Evolutionary conservation across 2,888 invertebrate species (phyloP).

Genomic region (Urechis unicinctus): DNA sequence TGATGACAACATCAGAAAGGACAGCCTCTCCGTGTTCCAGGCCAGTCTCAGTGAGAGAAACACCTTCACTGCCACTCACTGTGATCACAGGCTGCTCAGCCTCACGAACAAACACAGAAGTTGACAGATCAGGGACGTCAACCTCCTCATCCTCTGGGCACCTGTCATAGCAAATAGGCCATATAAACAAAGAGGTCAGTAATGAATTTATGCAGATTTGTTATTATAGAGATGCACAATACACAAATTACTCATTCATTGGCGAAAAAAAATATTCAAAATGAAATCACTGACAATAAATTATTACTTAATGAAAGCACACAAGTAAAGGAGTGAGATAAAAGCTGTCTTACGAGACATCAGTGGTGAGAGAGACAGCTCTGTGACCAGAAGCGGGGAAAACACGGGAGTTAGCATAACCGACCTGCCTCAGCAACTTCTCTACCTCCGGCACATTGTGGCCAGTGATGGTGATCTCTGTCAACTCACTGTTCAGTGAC

Average conservation of each 20-base stretch:
- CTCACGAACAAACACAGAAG: slow-evolving; percentile 80
- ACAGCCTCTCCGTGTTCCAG: slow-evolving; percentile 64
- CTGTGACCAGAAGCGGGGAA: slow-evolving; percentile 93
- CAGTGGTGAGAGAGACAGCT: slow-evolving; percentile 74
- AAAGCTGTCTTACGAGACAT: slow-evolving; percentile 62
- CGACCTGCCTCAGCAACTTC: slow-evolving; percentile 61
- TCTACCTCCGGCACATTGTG: slow-evolving; percentile 86
- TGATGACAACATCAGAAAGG: not conserved
- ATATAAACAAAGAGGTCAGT: not conserved
- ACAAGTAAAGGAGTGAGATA: not conserved
- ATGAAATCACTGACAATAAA: no score
- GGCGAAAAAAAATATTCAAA: no score
- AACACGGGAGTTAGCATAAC: slow-evolving; percentile 84
- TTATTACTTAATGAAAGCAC: no score
- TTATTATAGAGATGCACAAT: no score
- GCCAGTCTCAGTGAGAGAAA: slow-evolving; percentile 78
- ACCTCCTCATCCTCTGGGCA: slow-evolving; percentile 71
- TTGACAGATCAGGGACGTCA: slow-evolving; percentile 50
- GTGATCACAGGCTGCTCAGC: slow-evolving; percentile 79
- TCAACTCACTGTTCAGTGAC: slow-evolving; percentile 56
- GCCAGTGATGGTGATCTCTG: slow-evolving; percentile 85
- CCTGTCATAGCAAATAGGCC: slow-evolving; percentile 46
- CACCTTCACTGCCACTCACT: slow-evolving; percentile 70
- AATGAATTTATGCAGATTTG: not conserved
- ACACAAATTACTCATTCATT: no score